Percentiles rank a stretch among this genome's conserved stretches.
Conservation (phyloP, 2,888 invertebrate species). For the Amiota communis region DNA sequence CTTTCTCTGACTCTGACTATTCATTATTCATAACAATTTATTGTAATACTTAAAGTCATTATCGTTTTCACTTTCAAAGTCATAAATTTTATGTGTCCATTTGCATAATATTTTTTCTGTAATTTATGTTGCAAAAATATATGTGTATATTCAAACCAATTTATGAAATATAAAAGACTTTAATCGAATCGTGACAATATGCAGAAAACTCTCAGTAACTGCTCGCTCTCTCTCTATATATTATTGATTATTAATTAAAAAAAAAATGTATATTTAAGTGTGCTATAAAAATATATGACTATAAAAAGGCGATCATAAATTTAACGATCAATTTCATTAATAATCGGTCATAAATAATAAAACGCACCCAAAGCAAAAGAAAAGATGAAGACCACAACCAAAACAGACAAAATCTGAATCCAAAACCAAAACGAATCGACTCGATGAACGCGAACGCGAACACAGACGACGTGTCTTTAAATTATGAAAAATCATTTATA, state of each 20-base stretch:
- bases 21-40: too few relatives aligned
- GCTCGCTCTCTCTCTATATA: too few relatives aligned
- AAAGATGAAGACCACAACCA: not conserved
- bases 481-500: slow-evolving; percentile 29
- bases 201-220: not conserved
- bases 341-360: slow-evolving; percentile 56
- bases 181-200: too few relatives aligned
- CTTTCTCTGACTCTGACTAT: too few relatives aligned
- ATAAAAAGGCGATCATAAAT: slow-evolving; percentile 58
- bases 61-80: too few relatives aligned
- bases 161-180: too few relatives aligned
- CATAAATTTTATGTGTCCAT: too few relatives aligned
- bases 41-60: too few relatives aligned
- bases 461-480: slow-evolving; percentile 1
- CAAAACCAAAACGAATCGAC: not conserved
- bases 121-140: too few relatives aligned
- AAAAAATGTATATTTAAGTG: slow-evolving; percentile 50
- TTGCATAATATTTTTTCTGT: too few relatives aligned
- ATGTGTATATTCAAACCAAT: too few relatives aligned
- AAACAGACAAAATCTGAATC: not conserved
- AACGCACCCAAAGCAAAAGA: slow-evolving; percentile 17
- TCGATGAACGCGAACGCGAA: too few relatives aligned
- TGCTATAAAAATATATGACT: slow-evolving; percentile 50
- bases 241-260: slow-evolving; percentile 31
- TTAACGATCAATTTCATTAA: slow-evolving; percentile 68